Conservation (phyloP, 2,888 invertebrate genomes). For the Trachelus troglodyta region DNA sequence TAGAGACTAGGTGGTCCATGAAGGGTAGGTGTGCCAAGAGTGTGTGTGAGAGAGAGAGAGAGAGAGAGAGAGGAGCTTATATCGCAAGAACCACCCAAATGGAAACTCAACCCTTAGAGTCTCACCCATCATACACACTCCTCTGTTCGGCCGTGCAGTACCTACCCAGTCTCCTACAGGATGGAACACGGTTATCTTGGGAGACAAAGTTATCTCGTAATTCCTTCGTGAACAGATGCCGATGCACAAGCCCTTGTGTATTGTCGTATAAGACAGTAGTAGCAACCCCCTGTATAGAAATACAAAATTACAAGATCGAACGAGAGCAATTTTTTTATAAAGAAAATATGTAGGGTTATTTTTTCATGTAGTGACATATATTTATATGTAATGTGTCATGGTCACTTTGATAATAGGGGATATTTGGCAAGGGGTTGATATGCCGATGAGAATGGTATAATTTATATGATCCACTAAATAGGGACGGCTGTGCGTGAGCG, state of each 20-base stretch:
- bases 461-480: constrained; percentile 58
- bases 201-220: constrained; percentile 65
- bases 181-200: constrained; percentile 50
- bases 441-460: constrained; percentile 51
- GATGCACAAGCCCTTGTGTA: constrained; percentile 40
- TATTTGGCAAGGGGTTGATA: constrained; percentile 51
- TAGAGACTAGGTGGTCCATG: not conserved
- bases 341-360: not conserved
- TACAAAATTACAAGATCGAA: not conserved
- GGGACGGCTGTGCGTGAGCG: constrained; percentile 54
- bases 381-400: not conserved
- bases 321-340: not conserved
- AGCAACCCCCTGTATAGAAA: constrained; percentile 19
- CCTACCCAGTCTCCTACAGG: not conserved
- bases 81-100: constrained; percentile 64
- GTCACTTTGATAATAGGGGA: not conserved
- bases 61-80: constrained; percentile 49
- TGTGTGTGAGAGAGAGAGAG: constrained; percentile 30
- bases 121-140: constrained; percentile 64
- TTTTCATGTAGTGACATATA: not conserved
- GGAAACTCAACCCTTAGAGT: constrained; percentile 62
- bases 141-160: constrained; percentile 25
- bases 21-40: constrained; percentile 13
- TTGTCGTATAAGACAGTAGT: constrained; percentile 47
- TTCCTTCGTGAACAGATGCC: constrained; percentile 66